Evolutionary conservation across 2,888 invertebrate species (phyloP).

Genomic region (Acanthosepion pharaonis): DNA sequence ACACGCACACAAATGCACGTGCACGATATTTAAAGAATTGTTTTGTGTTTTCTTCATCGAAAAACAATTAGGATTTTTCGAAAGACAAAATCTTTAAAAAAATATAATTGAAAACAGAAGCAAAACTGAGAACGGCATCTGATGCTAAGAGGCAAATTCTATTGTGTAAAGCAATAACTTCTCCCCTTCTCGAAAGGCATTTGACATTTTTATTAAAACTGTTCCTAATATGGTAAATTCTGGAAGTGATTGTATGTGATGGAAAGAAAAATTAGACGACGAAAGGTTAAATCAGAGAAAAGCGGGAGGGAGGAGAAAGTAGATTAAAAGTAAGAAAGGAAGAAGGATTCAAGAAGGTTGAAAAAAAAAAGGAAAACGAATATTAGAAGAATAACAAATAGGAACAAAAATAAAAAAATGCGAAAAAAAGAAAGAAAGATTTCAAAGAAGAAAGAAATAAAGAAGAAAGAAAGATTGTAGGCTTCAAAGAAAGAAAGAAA

Average conservation of each 20-base stretch:
- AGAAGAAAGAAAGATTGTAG: too few relatives aligned
- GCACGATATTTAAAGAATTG: not conserved
- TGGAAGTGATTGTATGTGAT: not conserved
- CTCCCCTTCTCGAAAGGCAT: not conserved
- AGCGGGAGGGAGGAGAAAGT: not conserved
- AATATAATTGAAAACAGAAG: not conserved
- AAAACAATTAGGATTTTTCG: constrained; percentile 1
- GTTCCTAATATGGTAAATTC: not conserved
- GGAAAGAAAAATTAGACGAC: too few relatives aligned
- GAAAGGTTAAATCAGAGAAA: not conserved
- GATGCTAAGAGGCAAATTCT: not conserved
- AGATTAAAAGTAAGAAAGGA: too few relatives aligned
- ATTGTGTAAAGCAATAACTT: not conserved
- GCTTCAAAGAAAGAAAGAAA: too few relatives aligned
- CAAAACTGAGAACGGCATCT: not conserved
- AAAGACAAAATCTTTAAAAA: not conserved
- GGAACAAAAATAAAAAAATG: too few relatives aligned
- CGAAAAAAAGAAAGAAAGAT: too few relatives aligned
- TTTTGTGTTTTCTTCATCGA: not conserved
- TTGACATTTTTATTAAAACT: not conserved
- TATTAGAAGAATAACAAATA: too few relatives aligned
- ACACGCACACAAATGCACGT: not conserved
- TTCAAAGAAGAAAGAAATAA: too few relatives aligned
- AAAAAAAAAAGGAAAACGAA: too few relatives aligned
- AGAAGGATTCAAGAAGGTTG: too few relatives aligned